Evolutionary conservation across 1,140 invertebrate species (phyloP).

Genomic region (Pteromalus puparum): DNA sequence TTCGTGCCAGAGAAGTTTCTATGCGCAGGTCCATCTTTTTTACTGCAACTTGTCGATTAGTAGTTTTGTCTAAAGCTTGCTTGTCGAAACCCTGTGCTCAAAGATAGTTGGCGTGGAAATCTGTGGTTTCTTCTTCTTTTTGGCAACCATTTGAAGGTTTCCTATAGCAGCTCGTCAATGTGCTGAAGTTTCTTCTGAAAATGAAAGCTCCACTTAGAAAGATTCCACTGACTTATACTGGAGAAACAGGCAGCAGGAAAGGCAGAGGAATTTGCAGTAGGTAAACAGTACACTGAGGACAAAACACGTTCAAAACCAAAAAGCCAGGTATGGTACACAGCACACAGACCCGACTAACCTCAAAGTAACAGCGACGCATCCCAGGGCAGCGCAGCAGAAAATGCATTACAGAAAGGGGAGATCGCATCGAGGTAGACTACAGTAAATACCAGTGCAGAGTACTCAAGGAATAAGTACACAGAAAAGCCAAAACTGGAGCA

Average conservation of each 20-base stretch:
- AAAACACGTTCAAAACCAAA: background rate
- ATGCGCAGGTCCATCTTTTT: conserved; percentile 99
- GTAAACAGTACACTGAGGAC: background rate
- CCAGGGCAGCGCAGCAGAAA: background rate
- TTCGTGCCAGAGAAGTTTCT: conserved; percentile 99
- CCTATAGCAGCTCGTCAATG: conserved; percentile 12
- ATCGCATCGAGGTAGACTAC: background rate
- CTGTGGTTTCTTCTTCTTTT: conserved; percentile 97
- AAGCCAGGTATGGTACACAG: background rate
- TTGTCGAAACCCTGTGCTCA: conserved; percentile 97
- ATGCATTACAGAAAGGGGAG: background rate
- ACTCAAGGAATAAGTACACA: no score
- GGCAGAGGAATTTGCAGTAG: background rate
- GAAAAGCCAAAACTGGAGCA: background rate
- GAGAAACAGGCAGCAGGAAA: no score
- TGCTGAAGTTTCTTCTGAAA: conserved; percentile 15
- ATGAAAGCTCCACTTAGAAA: background rate
- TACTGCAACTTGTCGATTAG: conserved; percentile 94
- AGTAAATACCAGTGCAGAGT: background rate
- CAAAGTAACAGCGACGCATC: background rate
- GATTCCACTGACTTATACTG: background rate
- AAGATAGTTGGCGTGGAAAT: conserved; percentile 98
- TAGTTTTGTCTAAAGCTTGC: conserved; percentile 84
- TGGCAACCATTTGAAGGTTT: conserved; percentile 86
- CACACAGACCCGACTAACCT: background rate